Conservation (phyloP, 2,888 invertebrate genomes). For the Lasioglossum leucozonium region DNA sequence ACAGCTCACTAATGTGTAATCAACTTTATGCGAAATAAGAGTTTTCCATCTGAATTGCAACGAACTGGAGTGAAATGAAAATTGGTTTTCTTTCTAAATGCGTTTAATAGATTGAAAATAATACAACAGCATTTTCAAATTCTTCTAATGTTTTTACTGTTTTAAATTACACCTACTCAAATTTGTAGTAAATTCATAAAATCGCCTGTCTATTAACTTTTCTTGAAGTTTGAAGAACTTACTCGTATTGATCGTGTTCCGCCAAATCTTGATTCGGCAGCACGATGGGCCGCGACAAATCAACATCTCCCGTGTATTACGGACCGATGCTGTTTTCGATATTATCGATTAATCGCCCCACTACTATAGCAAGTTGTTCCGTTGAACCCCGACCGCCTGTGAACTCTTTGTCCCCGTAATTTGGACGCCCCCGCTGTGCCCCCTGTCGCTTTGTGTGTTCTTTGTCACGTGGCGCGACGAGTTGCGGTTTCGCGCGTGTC, state of each 20-base stretch:
- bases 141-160: background rate
- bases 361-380: background rate
- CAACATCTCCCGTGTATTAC: constrained; percentile 52
- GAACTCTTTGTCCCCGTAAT: constrained; percentile 4
- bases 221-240: background rate
- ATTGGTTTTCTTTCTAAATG: background rate
- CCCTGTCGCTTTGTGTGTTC: constrained; percentile 1
- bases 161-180: background rate
- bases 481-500: constrained; percentile 21
- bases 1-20: too few relatives aligned
- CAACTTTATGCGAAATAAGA: too few relatives aligned
- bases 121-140: background rate
- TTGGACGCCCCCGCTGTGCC: background rate
- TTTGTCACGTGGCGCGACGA: constrained; percentile 7
- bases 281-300: constrained; percentile 21
- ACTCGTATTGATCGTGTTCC: background rate
- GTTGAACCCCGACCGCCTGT: background rate
- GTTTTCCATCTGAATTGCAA: background rate
- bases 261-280: background rate
- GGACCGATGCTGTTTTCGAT: constrained; percentile 43
- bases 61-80: background rate
- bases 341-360: constrained; percentile 43
- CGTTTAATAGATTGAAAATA: too few relatives aligned
- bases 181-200: background rate
- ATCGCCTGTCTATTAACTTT: background rate